These are phyloP conservation scores for Danaus chrysippus DNA, from an alignment of 2,888 invertebrate genomes.

Conservation along the genomic window DNA sequence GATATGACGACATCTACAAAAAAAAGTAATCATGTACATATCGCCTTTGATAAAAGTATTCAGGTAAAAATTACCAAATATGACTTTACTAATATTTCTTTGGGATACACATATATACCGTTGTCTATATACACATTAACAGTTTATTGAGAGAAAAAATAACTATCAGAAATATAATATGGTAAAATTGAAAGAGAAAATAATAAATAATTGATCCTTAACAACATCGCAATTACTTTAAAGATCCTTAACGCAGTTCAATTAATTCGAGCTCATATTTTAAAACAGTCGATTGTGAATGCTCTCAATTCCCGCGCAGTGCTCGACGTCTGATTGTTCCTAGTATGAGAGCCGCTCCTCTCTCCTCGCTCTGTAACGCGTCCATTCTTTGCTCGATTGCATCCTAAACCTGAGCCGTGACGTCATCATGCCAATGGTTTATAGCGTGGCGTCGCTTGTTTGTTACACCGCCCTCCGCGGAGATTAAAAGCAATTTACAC, in stretches of 20 bases:
- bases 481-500: constrained; percentile 72
- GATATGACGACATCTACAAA: background rate
- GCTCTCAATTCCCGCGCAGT: constrained; percentile 18
- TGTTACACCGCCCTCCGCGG: constrained; percentile 53
- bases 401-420: constrained; percentile 43
- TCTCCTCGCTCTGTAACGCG: constrained; percentile 58
- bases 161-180: too few species aligned
- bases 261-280: constrained; percentile 24
- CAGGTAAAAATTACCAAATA: too few species aligned
- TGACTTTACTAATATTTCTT: too few species aligned
- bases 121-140: too few species aligned
- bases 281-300: constrained; percentile 28
- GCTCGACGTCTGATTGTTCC: background rate
- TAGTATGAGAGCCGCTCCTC: constrained; percentile 33
- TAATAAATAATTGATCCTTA: constrained; percentile 2
- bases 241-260: constrained; percentile 22
- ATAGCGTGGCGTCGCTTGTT: constrained; percentile 45
- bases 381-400: constrained; percentile 56
- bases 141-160: too few species aligned
- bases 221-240: constrained; percentile 13
- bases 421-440: constrained; percentile 23
- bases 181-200: background rate
- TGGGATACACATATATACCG: too few species aligned
- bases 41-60: constrained; percentile 9
- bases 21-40: constrained; percentile 8